Evolutionary conservation across 1,140 invertebrate species (phyloP).

Genomic region (Lasioglossum albipes): DNA sequence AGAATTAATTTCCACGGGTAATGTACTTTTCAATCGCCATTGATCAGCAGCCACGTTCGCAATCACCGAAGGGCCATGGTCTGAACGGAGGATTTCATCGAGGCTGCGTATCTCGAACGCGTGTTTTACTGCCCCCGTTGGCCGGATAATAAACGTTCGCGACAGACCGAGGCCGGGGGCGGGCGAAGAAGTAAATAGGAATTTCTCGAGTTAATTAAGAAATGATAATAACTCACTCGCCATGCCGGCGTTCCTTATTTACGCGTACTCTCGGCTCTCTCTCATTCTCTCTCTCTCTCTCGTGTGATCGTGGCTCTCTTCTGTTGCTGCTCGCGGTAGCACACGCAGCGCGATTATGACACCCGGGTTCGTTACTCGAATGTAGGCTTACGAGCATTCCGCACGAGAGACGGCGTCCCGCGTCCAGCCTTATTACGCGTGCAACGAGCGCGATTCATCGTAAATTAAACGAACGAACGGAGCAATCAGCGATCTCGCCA

Average conservation of each 20-base stretch:
- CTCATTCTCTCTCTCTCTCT: no score
- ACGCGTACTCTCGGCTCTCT: not conserved
- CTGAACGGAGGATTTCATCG: conserved; percentile 11
- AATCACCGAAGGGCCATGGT: not conserved
- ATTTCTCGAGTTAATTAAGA: conserved; percentile 33
- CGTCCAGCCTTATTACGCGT: conserved; percentile 52
- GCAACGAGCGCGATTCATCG: conserved; percentile 54
- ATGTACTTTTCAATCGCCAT: no score
- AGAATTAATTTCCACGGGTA: no score
- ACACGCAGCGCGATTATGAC: conserved; percentile 41
- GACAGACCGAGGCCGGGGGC: not conserved
- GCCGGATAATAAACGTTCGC: conserved; percentile 24
- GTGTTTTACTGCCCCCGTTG: not conserved
- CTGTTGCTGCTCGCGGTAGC: not conserved
- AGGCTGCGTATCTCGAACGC: not conserved
- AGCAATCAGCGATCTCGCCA: conserved; percentile 66
- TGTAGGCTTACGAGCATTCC: conserved; percentile 45
- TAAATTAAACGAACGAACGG: conserved; percentile 71
- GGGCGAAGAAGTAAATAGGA: conserved; percentile 45
- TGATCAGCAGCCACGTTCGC: not conserved
- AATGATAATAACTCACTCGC: conserved; percentile 49
- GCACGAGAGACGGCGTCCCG: conserved; percentile 24
- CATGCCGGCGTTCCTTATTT: conserved; percentile 16
- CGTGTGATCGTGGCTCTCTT: no score
- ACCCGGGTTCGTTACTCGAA: conserved; percentile 45